Base-by-base conservation (phyloP, 2,113 vertebrate species). In the Rostratula benghalensis region DNA sequence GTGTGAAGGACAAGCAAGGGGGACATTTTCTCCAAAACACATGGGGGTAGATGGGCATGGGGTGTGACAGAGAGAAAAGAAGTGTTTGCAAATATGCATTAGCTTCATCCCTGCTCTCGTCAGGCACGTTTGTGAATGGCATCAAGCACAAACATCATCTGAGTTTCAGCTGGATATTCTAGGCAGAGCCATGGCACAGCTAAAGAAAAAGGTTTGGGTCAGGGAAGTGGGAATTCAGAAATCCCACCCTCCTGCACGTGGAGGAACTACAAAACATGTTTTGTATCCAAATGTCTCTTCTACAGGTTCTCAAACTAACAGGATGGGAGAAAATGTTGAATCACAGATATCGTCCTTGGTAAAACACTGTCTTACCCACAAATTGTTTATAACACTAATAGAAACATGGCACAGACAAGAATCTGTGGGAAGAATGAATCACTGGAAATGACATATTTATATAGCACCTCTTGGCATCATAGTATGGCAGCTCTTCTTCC, bases 381-480 rank as follows among this genome's bases (percentile, higher is more conserved):
- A 90, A 95, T 87, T 92, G 87, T 87, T 94, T 91, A 70, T 87
- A 82, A 94, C 74, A 79, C 63, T 94, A 96, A 96, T 90, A 96
- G 78, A 82, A 96, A 69, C 80, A 94, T 0, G 3, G 91, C 57
- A 92, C 41, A 87, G 95, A 94, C 83, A 95, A 79, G 87, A 91
- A 96, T 95, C 90, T 91, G 91, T 93, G 94, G 94, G 94, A 93
- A 90, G 93, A 87, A 74, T 95, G 95, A 95, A 74, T 96, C 94
- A 97, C 74, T 96, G 87, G 84, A 83, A 97, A 93, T 41, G 87
- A 85, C 83, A 94, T 93, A 92, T 94, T 95, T 95, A 87, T 84
- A 50, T 56, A 91, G 79, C 74, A 91, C 37, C 77, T 85, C 73
- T 95, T 9, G 1, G 89, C 63, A 54, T 30, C 8, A 1, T 65